phyloP scores from a whole-genome alignment of 1,140 invertebrate species.

The Calephelis virginiensis region DNA sequence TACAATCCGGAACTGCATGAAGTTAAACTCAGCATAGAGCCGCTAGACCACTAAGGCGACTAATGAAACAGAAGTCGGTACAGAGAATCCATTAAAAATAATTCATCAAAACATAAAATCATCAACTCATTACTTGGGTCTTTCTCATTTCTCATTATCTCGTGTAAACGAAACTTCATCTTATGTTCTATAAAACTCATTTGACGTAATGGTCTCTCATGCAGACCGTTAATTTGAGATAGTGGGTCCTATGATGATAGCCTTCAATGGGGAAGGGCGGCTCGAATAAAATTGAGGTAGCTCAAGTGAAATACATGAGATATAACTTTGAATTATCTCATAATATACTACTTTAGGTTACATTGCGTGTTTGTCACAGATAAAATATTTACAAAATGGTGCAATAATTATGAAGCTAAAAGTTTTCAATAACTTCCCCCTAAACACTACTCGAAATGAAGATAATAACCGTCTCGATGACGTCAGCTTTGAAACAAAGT shows the following conservation, averaged over 20 bases:
- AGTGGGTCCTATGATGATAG: slow-evolving; percentile 46
- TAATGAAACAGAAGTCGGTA: too few relatives aligned
- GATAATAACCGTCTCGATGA: too few relatives aligned
- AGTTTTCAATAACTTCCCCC: too few relatives aligned
- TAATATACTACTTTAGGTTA: not conserved
- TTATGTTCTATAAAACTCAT: slow-evolving; percentile 37
- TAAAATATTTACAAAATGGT: too few relatives aligned
- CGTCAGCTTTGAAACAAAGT: too few relatives aligned
- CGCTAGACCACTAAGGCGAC: too few relatives aligned
- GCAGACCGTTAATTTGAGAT: slow-evolving; percentile 56
- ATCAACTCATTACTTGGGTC: not conserved
- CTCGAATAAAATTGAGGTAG: slow-evolving; percentile 31
- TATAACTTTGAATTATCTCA: slow-evolving; percentile 19
- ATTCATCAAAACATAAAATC: not conserved
- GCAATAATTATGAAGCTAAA: too few relatives aligned
- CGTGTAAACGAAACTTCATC: slow-evolving; percentile 35
- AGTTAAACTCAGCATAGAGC: too few relatives aligned
- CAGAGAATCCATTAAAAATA: too few relatives aligned
- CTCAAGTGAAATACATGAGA: slow-evolving; percentile 22
- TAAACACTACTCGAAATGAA: too few relatives aligned
- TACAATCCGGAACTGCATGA: too few relatives aligned
- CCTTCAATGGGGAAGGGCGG: slow-evolving; percentile 43
- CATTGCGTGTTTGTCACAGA: too few relatives aligned
- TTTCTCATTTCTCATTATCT: slow-evolving; percentile 36
- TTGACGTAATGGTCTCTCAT: slow-evolving; percentile 36